Conservation (phyloP, 2,113 vertebrate genomes). For the Tyrannus savana region DNA sequence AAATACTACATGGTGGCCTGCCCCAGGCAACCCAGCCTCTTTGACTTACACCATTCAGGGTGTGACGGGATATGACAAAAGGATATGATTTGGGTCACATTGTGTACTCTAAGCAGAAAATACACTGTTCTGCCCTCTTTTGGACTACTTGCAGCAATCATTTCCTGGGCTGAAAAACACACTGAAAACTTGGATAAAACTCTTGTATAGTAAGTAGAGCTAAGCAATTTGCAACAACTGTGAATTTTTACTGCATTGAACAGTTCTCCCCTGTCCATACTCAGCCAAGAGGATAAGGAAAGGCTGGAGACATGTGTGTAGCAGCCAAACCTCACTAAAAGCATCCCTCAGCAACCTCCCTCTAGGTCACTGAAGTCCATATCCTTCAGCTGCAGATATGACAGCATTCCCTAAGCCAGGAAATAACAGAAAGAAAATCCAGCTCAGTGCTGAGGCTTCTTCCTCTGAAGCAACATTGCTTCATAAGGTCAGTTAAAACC, state of each 20-base stretch:
- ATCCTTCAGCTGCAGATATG: fast-evolving
- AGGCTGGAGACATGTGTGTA: not conserved
- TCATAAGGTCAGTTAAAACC: not conserved
- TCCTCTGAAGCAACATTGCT: not conserved
- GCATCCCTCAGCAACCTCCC: not conserved
- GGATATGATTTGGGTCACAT: not conserved
- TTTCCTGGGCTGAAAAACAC: not conserved
- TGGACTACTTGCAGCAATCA: not conserved
- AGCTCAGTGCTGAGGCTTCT: not conserved
- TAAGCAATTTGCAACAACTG: not conserved
- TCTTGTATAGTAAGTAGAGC: not conserved
- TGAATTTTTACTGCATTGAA: not conserved
- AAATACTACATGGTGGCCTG: not conserved
- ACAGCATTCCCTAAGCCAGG: not conserved
- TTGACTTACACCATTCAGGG: not conserved
- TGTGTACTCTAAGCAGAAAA: not conserved
- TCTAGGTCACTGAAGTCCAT: fast-evolving
- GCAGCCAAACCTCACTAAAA: not conserved
- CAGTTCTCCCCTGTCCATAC: not conserved
- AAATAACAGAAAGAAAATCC: not conserved
- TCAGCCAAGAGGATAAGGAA: not conserved
- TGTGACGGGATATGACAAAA: not conserved
- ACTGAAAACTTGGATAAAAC: not conserved
- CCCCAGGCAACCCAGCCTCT: not conserved
- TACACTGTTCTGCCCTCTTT: not conserved